These are phyloP conservation scores for Danio kyathit DNA, from an alignment of 2,797 vertebrate species.

Conservation along the genomic window DNA sequence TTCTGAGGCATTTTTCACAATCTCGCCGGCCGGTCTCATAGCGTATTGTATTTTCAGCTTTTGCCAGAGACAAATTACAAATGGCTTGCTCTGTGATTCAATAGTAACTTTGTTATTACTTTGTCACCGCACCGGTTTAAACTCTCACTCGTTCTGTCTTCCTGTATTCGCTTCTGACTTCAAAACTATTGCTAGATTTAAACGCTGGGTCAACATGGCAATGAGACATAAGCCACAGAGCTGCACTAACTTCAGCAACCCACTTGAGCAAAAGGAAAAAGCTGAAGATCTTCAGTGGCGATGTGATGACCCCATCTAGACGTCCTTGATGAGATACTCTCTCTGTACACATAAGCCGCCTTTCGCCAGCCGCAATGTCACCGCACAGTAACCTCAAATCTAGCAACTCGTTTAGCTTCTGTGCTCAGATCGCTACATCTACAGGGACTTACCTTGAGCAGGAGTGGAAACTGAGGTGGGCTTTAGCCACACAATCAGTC, in stretches of 20 bases:
- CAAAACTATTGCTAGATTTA: slow-evolving; percentile 26
- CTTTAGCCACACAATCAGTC: slow-evolving; percentile 14
- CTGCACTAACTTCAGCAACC: slow-evolving; percentile 27
- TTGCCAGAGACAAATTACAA: slow-evolving; percentile 33
- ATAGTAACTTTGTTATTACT: slow-evolving; percentile 38
- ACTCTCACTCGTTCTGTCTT: not conserved
- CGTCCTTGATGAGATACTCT: slow-evolving; percentile 48
- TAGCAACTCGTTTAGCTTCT: slow-evolving; percentile 55
- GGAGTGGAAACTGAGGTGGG: slow-evolving; percentile 24
- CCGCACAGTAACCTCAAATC: slow-evolving; percentile 47
- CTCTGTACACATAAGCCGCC: slow-evolving; percentile 49
- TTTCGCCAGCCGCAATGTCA: slow-evolving; percentile 33
- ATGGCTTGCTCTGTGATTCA: slow-evolving; percentile 46
- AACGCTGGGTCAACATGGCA: slow-evolving; percentile 19
- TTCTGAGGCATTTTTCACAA: slow-evolving; percentile 39
- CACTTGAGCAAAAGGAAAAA: slow-evolving; percentile 35
- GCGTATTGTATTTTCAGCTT: slow-evolving; percentile 31
- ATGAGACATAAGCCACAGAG: slow-evolving; percentile 12
- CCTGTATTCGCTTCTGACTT: slow-evolving; percentile 22
- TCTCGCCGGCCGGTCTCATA: not conserved
- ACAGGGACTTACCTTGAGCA: slow-evolving; percentile 25
- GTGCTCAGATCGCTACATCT: slow-evolving; percentile 43
- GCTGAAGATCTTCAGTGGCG: slow-evolving; percentile 30
- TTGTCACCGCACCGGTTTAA: slow-evolving; percentile 11
- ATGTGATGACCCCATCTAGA: slow-evolving; percentile 53